Evolutionary conservation across 2,888 invertebrate genomes (phyloP).

Genomic region (Zele albiditarsus): DNA sequence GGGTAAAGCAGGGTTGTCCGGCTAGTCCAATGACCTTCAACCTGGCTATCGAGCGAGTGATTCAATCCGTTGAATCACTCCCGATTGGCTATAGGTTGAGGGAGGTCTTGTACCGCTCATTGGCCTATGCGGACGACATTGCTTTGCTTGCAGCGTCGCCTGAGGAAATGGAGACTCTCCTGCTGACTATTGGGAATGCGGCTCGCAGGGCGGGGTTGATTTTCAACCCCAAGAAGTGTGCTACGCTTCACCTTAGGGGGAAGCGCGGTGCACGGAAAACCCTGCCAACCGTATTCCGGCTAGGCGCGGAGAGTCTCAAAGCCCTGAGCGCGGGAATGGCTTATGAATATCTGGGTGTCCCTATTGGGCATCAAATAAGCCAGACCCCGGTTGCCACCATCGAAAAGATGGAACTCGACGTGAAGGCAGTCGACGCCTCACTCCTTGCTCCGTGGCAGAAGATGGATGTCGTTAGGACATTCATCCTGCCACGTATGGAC

Average conservation of each 20-base stretch:
- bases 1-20: too few relatives aligned
- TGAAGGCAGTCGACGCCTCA: constrained; percentile 42
- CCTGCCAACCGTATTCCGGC: constrained; percentile 43
- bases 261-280: constrained; percentile 29
- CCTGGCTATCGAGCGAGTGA: too few relatives aligned
- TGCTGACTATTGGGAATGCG: neutral
- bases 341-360: constrained; percentile 62
- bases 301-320: constrained; percentile 47
- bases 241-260: constrained; percentile 52
- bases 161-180: constrained; percentile 47
- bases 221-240: constrained; percentile 61
- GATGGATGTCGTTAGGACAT: constrained; percentile 45
- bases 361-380: constrained; percentile 56
- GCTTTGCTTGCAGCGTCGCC: constrained; percentile 31
- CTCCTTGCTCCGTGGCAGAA: constrained; percentile 53
- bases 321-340: constrained; percentile 52
- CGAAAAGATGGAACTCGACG: constrained; percentile 48
- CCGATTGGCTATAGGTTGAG: constrained; percentile 24
- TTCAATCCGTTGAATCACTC: too few relatives aligned
- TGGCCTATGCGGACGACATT: constrained; percentile 40
- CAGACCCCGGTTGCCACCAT: constrained; percentile 51
- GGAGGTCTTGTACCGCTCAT: neutral
- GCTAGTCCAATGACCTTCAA: too few relatives aligned
- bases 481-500: constrained; percentile 57
- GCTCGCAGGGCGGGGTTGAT: constrained; percentile 49